Evolutionary conservation across 2,113 vertebrate species (phyloP), one percentile per base, ranked within the genome.

Genomic region (Alligator mississippiensis): DNA sequence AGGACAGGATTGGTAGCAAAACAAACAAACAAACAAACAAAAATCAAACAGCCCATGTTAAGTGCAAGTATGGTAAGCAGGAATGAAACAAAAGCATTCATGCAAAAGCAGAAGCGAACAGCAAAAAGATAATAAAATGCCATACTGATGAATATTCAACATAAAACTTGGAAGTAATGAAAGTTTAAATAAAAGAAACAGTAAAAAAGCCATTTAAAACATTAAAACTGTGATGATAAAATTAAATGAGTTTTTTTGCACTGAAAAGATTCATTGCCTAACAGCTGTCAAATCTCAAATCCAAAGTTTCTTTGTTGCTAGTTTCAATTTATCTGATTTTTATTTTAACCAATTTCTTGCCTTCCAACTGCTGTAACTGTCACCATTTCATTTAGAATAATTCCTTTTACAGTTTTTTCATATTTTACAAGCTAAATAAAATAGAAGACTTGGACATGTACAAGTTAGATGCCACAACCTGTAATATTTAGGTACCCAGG

Each of bases 11-110:
- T 95, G 93, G 81, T 25, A 95, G 92, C 87, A 95, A 95, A 85
- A 85, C 38, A 75, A 81, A 57, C n/a, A 15, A 78, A 88, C 91
- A 96, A 68, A 88, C 47, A 87, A 82, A 27, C 94, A 87, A 78
- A 94, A 92, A 91, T 86, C 85, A 97, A 96, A 95, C 76, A 91
- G 95, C 93, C 60, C 97, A 92, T 90, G 91, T 93, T 95, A 95
- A 93, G 81, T 38, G 57, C 93, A 94, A 94, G 82, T 30, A 79
- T 60, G 30, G 62, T 94, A 87, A 91, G 88, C 59, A 80, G 27
- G 74, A 9, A 84, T 17, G 86, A 95, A 90, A 93, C 58, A 80
- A 91, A 86, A 95, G 83, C 86, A 91, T 75, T 92, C 94, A 96
- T 93, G 93, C 93, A 96, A 97, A 94, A 94, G 89, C 91, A 93